Conservation (phyloP, 2,113 vertebrate species). For the Uria aalge region DNA sequence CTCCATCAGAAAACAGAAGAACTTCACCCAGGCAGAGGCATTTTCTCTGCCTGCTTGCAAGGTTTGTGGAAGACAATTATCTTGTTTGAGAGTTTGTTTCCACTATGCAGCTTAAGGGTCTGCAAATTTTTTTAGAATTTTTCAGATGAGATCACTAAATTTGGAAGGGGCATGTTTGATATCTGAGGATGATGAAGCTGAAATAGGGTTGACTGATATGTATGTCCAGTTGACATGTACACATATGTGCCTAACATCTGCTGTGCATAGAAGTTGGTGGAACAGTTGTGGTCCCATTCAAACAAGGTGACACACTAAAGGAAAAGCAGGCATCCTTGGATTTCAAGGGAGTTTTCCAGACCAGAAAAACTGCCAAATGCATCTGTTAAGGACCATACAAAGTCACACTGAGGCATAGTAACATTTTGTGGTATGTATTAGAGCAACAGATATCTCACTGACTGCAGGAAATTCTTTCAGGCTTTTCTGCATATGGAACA, state of each 20-base stretch:
- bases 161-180: background rate
- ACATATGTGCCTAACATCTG: fast-evolving
- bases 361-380: background rate
- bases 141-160: background rate
- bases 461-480: background rate
- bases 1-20: background rate
- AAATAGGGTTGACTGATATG: background rate
- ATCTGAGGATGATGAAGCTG: background rate
- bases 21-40: background rate
- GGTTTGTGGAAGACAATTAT: background rate
- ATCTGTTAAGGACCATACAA: background rate
- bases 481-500: background rate
- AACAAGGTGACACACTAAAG: background rate
- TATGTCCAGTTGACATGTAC: fast-evolving
- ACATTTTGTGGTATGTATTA: background rate
- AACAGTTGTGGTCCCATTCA: background rate
- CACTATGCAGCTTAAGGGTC: background rate
- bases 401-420: background rate
- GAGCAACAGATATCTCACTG: background rate
- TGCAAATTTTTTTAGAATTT: background rate
- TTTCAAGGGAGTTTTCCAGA: background rate
- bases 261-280: background rate
- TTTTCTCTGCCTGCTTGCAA: background rate
- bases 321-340: fast-evolving
- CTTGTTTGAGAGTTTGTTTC: background rate